These are phyloP conservation scores for Ladona fulva DNA, from an alignment of 1,140 invertebrate genomes.

Conservation along the genomic window DNA sequence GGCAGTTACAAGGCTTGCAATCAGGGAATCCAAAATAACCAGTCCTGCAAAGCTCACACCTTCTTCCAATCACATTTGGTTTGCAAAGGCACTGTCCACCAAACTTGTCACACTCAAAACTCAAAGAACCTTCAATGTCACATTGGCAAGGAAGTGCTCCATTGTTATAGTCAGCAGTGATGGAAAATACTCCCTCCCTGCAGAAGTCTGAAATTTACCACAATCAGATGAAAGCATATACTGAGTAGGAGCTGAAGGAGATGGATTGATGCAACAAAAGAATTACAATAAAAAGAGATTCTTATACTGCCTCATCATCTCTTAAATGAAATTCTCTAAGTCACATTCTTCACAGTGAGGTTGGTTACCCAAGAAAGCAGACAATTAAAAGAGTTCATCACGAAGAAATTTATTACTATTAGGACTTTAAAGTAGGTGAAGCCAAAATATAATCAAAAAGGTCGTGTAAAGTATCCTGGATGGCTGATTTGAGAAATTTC, in stretches of 20 bases:
- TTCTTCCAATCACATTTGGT: conserved; percentile 85
- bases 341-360: no score
- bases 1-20: conserved; percentile 80
- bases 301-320: no score
- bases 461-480: no score
- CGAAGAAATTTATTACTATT: no score
- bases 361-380: no score
- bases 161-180: conserved; percentile 90
- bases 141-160: conserved; percentile 85
- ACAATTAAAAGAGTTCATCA: no score
- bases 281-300: no score
- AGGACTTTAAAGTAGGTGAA: no score
- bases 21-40: conserved; percentile 94
- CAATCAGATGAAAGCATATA: neutral
- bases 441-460: no score
- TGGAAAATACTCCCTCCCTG: conserved; percentile 79
- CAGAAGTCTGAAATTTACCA: conserved; percentile 60
- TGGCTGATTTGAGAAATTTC: no score
- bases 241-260: neutral
- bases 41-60: conserved; percentile 80
- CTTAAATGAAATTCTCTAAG: no score
- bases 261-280: no score
- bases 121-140: conserved; percentile 77
- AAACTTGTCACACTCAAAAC: conserved; percentile 80
- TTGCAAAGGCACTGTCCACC: conserved; percentile 95